Evolutionary conservation across 1,140 invertebrate species (phyloP), one percentile per base, ranked within the genome.

Genomic region (Thalassaphorura encarpata): DNA sequence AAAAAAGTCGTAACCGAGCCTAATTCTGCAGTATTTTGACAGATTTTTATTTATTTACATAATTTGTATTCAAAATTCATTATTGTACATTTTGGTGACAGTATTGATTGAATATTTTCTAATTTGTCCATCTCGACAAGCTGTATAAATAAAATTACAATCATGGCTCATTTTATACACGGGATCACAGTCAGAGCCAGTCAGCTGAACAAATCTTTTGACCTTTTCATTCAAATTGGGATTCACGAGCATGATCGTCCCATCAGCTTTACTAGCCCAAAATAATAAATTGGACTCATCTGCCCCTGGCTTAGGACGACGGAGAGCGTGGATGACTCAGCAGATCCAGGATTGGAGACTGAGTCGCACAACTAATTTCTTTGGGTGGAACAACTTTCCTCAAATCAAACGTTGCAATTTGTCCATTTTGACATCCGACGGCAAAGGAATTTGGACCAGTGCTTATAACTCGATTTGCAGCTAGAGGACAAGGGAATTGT

Each of bases 161-260:
- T 80, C 79, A 50, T 71, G 74, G 3, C 73, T 68, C 31, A 81
- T 66, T 56, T 76, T 73, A 66, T 80, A 75, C 23, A 81, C 75
- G 8, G 79, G 78, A 65, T 86, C 83, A 72, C 77, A 82, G 63
- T 85, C 78, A 3, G 83, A 74, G 0, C 83, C 84, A 19, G 82
- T 82, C 6, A 84, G 69, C 43, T 81, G 75, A 2, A 80, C 54
- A 36, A 56, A 31, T 46, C 26, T 40, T 26, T 54, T 58, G 13
- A 40, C 31, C 27, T n/a, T 59, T 41, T 43, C 19, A 15, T 39
- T 41, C 3, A 40, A 23, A 33, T 47, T 55, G 3, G 62, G 62
- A 48, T 61, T 64, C 2, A 64, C 53, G 3, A 64, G 40, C 0
- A 46, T 26, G 28, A 41, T 29, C 2, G 58, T 61, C 1, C 62